phyloP scores from a whole-genome alignment of 1,140 invertebrate genomes.

The Araneus ventricosus region DNA sequence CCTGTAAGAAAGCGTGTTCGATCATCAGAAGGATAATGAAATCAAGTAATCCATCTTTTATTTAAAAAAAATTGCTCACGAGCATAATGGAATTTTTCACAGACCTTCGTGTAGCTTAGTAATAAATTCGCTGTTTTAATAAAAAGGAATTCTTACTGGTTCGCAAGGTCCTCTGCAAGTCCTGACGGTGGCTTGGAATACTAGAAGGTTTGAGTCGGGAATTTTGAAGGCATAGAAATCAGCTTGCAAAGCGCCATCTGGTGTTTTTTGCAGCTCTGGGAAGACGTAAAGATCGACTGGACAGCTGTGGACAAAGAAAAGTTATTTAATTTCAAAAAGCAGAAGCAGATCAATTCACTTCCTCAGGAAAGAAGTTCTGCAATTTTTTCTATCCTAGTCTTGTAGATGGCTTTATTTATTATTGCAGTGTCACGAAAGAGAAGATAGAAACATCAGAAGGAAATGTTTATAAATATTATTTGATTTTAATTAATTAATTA shows the following conservation, averaged over 20 bases:
- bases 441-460: too few relatives aligned
- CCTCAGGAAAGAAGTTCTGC: background rate
- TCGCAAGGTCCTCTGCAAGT: constrained; percentile 94
- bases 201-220: constrained; percentile 95
- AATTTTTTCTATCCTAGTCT: background rate
- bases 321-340: background rate
- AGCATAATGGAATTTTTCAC: too few relatives aligned
- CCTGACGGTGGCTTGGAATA: constrained; percentile 94
- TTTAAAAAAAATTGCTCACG: too few relatives aligned
- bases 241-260: constrained; percentile 91
- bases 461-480: too few relatives aligned
- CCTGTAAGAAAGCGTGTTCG: constrained; percentile 30
- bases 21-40: background rate
- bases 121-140: background rate
- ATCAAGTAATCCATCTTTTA: background rate
- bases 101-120: too few relatives aligned
- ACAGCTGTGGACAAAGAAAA: constrained; percentile 83
- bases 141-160: constrained; percentile 82
- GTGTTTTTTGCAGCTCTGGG: constrained; percentile 91
- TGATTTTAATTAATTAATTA: too few relatives aligned
- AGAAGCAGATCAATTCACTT: background rate
- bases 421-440: too few relatives aligned
- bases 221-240: constrained; percentile 97
- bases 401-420: too few relatives aligned
- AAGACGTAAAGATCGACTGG: constrained; percentile 95